Evolutionary conservation across 2,113 vertebrate genomes (phyloP), one percentile per base, ranked within the genome.

Genomic region (Pica pica): DNA sequence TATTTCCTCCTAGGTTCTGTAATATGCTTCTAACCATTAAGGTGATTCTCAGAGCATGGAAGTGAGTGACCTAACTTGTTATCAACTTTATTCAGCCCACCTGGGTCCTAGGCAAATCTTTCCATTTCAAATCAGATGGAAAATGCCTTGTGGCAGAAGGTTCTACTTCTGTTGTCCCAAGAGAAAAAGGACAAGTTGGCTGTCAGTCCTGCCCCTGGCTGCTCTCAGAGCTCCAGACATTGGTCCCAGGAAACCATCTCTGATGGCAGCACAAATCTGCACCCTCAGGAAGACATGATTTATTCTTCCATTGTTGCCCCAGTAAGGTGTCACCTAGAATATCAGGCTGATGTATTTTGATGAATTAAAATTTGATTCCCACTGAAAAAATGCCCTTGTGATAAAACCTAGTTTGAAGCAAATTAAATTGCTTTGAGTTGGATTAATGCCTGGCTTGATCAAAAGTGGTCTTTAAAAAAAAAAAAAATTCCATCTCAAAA

Each of bases 161-260:
- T 64, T 41, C 28, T 79, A 11, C 49, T 67, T 76, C 39, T 79
- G 35, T 50, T 78, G 56, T 9, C 33, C n/a, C 69, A 71, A 7
- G 0, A 2, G 33, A 78, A 16, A 0, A 8, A 67, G 33, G 30
- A n/a, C 11, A 44, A 50, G 10, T 3, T 52, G 42, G 2, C 17
- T 77, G 42, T 24, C 47, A n/a, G 56, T 59, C 61, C 49, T 76
- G 55, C 5, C n/a, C 49, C 35, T 46, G 28, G n/a, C 63, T 69
- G 49, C 19, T 49, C 0, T 0, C 19, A 37, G 28, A 49, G 37
- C 24, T 88, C 44, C 64, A 90, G 37, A 6, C 0, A 0, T 0
- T 44, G 44, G 10, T 76, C 44, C 79, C 49, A 12, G 50, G 31
- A 59, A 81, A 19, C 8, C 23, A 9, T 4, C 49, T 83, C 83